These are phyloP conservation scores for Mesochorus sp. DNA, from an alignment of 2,888 invertebrate genomes.

Conservation along the genomic window DNA sequence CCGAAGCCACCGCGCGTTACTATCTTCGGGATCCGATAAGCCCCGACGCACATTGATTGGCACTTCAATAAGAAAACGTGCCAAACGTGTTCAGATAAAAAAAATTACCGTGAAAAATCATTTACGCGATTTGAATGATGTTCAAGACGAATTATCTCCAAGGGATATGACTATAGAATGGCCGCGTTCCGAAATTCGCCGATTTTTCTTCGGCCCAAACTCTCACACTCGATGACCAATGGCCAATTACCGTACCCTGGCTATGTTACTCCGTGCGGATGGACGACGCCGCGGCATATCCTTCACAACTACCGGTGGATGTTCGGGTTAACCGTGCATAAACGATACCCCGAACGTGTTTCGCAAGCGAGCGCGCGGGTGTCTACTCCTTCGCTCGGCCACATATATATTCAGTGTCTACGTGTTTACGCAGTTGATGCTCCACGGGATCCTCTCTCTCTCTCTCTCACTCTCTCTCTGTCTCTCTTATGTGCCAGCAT, in stretches of 20 bases:
- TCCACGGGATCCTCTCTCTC: conserved; percentile 27
- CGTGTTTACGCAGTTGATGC: conserved; percentile 8
- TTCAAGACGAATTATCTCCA: too few relatives aligned
- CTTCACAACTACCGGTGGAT: conserved; percentile 57
- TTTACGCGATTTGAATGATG: too few relatives aligned
- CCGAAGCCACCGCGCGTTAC: conserved; percentile 39
- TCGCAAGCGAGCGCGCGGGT: conserved; percentile 48
- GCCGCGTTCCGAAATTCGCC: too few relatives aligned
- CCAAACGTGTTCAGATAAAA: not conserved
- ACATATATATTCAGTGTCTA: conserved; percentile 15
- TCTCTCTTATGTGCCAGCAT: too few relatives aligned
- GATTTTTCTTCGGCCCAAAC: not conserved
- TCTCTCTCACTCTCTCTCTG: too few relatives aligned
- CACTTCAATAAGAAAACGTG: not conserved
- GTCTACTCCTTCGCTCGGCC: too few relatives aligned
- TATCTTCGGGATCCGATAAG: not conserved
- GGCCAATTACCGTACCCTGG: conserved; percentile 15
- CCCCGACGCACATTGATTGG: conserved; percentile 1
- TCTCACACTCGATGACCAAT: not conserved
- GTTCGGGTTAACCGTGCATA: conserved; percentile 62
- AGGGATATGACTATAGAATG: too few relatives aligned
- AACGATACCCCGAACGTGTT: conserved; percentile 61
- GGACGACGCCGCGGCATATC: conserved; percentile 48
- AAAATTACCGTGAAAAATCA: too few relatives aligned
- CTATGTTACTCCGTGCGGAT: conserved; percentile 33